Base-by-base conservation (phyloP, 2,888 invertebrate species). In the Amphipoea lucens region DNA sequence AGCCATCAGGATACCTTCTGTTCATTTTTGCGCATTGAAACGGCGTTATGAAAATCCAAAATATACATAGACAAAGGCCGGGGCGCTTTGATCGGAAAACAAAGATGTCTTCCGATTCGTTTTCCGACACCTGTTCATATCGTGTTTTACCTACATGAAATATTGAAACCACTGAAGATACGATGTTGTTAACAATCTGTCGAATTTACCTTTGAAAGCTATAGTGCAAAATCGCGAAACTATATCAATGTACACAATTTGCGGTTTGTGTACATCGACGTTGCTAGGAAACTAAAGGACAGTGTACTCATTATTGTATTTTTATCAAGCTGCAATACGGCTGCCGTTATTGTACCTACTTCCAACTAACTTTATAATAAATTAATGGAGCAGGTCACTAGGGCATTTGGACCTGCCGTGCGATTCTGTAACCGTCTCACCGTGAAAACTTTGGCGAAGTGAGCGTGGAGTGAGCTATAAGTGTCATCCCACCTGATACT, bases 261-360 rank as follows among this genome's bases (percentile, higher is more conserved):
- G 76, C 74, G 78, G 89, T 89, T 84, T 90, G 90, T 90, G 83
- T 90, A 84, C 84, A 71, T 74, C 57, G 66, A 29, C 82, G 90
- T 90, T 88, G 89, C 90, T 90, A 88, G 85, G 90, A 68, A 86
- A 90, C 90, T 54, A 84, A 79, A 85, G 81, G 87, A 89, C 86
- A 85, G 70, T 85, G 87, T 83, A 85, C 89, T 79, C 82, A 14
- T 66, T 82, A 45, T 60, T 75, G 69, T 81, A 79, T 82, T 78
- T 83, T 48, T 74, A 76, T 69, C 80, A 72, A 79, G 70, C 82
- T 87, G 87, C 84, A 88, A 40, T 87, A 88, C 73, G 78, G 68
- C 70, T 42, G 72, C 54, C 70, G 76, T 83, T 82, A 77, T 74
- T 80, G 65, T 77, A 79, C 57, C 69, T 78, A 76, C 45, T 69